phyloP scores from a whole-genome alignment of 2,797 vertebrate species.

The Onychomys arenicola region DNA sequence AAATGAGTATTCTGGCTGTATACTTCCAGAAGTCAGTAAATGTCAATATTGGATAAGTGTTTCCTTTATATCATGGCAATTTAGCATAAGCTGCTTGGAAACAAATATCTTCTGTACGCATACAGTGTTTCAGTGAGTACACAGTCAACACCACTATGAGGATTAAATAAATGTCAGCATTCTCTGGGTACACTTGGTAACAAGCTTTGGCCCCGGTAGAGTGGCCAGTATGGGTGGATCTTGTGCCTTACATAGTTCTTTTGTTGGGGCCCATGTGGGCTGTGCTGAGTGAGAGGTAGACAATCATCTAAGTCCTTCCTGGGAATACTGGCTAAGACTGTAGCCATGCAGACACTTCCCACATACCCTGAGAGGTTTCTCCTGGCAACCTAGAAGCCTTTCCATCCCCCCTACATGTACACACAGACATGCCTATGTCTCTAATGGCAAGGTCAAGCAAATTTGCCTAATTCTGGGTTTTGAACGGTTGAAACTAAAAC shows the following conservation, averaged over 20 bases:
- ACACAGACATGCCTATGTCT: background rate
- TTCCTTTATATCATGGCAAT: constrained; percentile 88
- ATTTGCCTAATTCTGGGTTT: background rate
- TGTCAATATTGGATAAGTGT: constrained; percentile 89
- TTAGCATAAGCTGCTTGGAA: constrained; percentile 89
- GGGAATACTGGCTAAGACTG: background rate
- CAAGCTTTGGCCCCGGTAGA: constrained; percentile 66
- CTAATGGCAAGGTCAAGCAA: background rate
- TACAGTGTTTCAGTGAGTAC: constrained; percentile 85
- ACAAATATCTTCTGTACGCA: constrained; percentile 88
- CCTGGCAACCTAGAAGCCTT: background rate
- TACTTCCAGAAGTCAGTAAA: constrained; percentile 87
- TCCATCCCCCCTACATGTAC: background rate
- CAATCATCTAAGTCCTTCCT: background rate
- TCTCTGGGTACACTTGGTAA: constrained; percentile 72
- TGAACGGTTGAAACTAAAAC: background rate
- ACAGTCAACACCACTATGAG: constrained; percentile 85
- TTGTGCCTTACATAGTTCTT: background rate
- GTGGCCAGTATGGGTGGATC: background rate
- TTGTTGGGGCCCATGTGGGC: background rate
- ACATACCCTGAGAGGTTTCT: background rate
- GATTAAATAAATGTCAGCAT: constrained; percentile 88
- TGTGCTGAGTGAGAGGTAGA: background rate
- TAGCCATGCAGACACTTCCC: background rate
- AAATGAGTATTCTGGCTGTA: constrained; percentile 83